A percentile compares a stretch with the other conserved stretches of the same genome.
phyloP scores from a whole-genome alignment of 2,113 vertebrate genomes.

The Turnix velox region DNA sequence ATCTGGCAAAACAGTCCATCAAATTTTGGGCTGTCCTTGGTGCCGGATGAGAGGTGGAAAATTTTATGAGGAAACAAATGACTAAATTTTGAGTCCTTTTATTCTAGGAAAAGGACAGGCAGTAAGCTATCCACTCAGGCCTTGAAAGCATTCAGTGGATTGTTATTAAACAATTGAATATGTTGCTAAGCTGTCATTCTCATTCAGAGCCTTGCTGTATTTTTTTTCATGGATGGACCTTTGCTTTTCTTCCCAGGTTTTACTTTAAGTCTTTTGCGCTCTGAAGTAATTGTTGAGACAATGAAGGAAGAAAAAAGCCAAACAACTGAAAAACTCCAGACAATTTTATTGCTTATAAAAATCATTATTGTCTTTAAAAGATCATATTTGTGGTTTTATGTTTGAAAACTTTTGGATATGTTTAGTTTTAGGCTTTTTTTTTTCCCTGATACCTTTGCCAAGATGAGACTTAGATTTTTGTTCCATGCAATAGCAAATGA shows the following conservation, averaged over 20 bases:
- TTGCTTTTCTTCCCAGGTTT: neutral
- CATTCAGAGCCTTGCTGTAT: neutral
- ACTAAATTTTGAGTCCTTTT: neutral
- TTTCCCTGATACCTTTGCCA: neutral
- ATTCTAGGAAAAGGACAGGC: neutral
- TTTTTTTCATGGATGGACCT: neutral
- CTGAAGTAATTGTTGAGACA: neutral
- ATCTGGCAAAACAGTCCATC: slow-evolving; percentile 14
- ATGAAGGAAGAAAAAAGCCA: neutral
- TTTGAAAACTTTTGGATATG: neutral
- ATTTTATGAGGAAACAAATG: neutral
- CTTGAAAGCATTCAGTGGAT: neutral
- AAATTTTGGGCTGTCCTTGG: neutral
- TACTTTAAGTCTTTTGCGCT: neutral
- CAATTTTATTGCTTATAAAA: neutral
- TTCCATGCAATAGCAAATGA: neutral
- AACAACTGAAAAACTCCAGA: neutral
- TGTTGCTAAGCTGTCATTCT: neutral
- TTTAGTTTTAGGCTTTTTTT: neutral
- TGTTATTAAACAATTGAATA: neutral
- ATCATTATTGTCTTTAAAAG: too few species aligned
- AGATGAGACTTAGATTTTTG: neutral
- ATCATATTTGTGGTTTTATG: neutral
- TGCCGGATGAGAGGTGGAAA: neutral
- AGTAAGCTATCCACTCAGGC: neutral